A percentile compares a stretch with the other conserved stretches of the same genome.
Evolutionary conservation across 2,113 vertebrate species (phyloP).

Genomic region (Orientallactaga bullata): DNA sequence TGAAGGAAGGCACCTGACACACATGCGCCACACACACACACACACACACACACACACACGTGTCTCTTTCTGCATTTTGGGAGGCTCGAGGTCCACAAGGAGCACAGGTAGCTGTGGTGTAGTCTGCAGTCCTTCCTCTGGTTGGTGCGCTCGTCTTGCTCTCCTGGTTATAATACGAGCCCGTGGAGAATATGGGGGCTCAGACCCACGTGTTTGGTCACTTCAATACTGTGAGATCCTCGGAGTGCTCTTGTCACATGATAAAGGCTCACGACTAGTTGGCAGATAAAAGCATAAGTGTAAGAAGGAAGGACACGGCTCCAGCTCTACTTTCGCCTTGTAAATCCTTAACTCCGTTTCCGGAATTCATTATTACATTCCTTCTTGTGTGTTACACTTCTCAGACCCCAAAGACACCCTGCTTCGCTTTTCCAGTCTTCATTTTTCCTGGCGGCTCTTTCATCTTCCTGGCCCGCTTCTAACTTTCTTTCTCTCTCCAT

Average conservation of each 20-base stretch:
- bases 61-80: not conserved
- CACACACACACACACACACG: not conserved
- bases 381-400: not conserved
- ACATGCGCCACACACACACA: not conserved
- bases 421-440: not conserved
- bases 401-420: not conserved
- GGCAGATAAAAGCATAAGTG: not conserved
- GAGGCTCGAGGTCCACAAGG: constrained; percentile 5
- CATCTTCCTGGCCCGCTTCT: not conserved
- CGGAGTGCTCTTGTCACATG: not conserved
- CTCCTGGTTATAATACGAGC: not conserved
- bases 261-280: not conserved
- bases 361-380: not conserved
- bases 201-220: not conserved
- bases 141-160: not conserved
- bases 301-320: not conserved
- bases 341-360: not conserved
- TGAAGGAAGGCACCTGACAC: too few species aligned
- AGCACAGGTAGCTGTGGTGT: constrained; percentile 1
- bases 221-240: not conserved
- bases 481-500: not conserved
- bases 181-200: not conserved
- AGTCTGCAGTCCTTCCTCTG: not conserved
- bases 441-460: not conserved
- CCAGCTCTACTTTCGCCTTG: not conserved